Base-by-base conservation (phyloP, 2,888 invertebrate genomes). In the Pharmacophagus antenor region DNA sequence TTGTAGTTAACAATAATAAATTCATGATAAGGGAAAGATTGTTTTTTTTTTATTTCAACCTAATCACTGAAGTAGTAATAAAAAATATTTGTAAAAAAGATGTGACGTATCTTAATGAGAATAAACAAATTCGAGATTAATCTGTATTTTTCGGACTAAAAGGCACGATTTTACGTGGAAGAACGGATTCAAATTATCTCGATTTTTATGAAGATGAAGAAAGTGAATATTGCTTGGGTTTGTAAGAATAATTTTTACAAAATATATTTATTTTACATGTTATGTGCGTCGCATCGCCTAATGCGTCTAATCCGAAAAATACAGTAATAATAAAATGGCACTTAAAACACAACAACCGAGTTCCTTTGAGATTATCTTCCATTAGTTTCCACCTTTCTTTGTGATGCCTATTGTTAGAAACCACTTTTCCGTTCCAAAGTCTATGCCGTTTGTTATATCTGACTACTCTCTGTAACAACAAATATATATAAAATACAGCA, bases 391-490 rank as follows among this genome's bases (percentile, higher is more conserved):
- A 46, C 48, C 47, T 20, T 69, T 71, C 70, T 74, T 70, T 72
- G 73, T 71, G 70, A 70, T 71, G 68, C 64, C 62, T 68, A 67
- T 58, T 46, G 51, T 41, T 25, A 44, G 31, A 23, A 21, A 31
- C 46, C 48, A 10, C 27, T 46, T 42, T 25, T 58, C 64, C 65
- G 62, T 59, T 70, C 69, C 70, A 69, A 64, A 37, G 48, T n/a
- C 41, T 25, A 5, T 17, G 23, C 15, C 56, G 61, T 41, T 37
- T 67, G 70, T 78, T 86, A 87, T 83, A 87, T 85, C 70, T 86
- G 83, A 71, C 82, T 85, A 77, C 85, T 86, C 67, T 88, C 88
- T 89, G 85, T 60, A 80, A 85, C 60, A 53, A 68, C 65, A 72
- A 54, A 60, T 53, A 51, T 42, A 27, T 31, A 12, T 31, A 10